Evolutionary conservation across 2,888 invertebrate species (phyloP), one percentile per base, ranked within the genome.

Genomic region (Tenthredo livida): DNA sequence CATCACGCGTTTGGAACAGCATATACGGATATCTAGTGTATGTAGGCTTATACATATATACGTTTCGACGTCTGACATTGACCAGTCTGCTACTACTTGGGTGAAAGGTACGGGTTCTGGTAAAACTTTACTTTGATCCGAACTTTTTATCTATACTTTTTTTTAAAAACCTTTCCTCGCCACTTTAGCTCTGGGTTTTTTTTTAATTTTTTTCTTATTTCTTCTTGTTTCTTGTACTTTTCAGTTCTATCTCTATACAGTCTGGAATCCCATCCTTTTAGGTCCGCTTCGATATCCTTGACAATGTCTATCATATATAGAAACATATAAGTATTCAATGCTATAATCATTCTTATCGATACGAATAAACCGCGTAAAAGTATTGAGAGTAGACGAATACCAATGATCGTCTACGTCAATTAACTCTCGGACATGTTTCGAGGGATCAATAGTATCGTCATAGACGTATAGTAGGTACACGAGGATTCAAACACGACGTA

Each of bases 1-100:
- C 47, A 73, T 73, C 73, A 40, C 21, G 40, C 43, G 43, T 73
- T 73, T 73, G 21, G 73, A 72, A 21, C 73, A 40, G 73, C 21
- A n/a, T n/a, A n/a, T n/a, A 43, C 73, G 10, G n/a, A 21, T 58
- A 58, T 9, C 2, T 29, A 29, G 29, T 29, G 12, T 25, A 61
- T 61, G 61, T 61, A 61, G 21, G 3, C 25, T 25, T 4, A 61
- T 21, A 61, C 15, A 25, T 9, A n/a, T 61, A n/a, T 61, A 61
- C 65, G 33, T 80, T 10, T 43, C 33, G 67, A 70, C 67, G 83
- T 70, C 83, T 83, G 83, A 83, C 83, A 83, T 83, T 83, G 83
- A 83, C 83, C 83, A 83, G 83, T 77, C 78, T 40, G 83, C 47
- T 67, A 37, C 83, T 83, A 83, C 43, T 54, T 58, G 33, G 83